These are phyloP conservation scores for Coracias cyanogaster DNA, from an alignment of 2,797 vertebrate genomes.

Conservation along the genomic window DNA sequence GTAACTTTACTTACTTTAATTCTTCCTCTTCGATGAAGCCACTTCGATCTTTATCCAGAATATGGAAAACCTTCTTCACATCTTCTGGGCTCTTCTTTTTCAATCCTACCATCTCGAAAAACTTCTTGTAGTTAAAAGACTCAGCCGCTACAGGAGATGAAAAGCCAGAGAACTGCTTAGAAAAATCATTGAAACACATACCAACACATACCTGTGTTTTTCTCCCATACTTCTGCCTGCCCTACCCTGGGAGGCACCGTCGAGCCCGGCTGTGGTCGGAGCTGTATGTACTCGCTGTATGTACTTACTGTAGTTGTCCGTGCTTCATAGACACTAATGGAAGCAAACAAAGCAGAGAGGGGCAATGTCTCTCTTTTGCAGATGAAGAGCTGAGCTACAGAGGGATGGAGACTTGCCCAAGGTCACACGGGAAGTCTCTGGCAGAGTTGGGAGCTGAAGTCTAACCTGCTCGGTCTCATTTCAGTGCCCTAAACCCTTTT, in stretches of 20 bases:
- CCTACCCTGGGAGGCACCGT: not conserved
- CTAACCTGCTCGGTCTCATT: not conserved
- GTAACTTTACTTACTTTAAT: constrained; percentile 86
- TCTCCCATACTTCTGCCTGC: not conserved
- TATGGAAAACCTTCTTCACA: constrained; percentile 90
- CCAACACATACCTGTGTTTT: not conserved
- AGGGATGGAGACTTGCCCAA: not conserved
- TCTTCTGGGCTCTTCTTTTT: constrained; percentile 88
- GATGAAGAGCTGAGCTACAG: not conserved
- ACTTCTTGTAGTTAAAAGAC: constrained; percentile 92
- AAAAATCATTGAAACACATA: not conserved
- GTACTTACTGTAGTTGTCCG: accelerated
- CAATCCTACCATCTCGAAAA: constrained; percentile 93
- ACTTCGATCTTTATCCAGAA: constrained; percentile 93
- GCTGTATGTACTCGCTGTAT: accelerated
- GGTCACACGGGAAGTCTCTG: constrained; percentile 27
- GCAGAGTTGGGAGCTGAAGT: not conserved
- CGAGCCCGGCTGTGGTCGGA: not conserved
- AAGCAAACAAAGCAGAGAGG: not conserved
- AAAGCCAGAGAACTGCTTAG: not conserved
- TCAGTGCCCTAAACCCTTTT: not conserved
- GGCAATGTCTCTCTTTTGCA: not conserved
- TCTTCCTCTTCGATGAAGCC: constrained; percentile 97
- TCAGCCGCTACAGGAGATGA: constrained; percentile 80
- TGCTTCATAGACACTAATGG: not conserved